Conservation (phyloP, 2,888 invertebrate species). For the Drosophila algonquin region DNA sequence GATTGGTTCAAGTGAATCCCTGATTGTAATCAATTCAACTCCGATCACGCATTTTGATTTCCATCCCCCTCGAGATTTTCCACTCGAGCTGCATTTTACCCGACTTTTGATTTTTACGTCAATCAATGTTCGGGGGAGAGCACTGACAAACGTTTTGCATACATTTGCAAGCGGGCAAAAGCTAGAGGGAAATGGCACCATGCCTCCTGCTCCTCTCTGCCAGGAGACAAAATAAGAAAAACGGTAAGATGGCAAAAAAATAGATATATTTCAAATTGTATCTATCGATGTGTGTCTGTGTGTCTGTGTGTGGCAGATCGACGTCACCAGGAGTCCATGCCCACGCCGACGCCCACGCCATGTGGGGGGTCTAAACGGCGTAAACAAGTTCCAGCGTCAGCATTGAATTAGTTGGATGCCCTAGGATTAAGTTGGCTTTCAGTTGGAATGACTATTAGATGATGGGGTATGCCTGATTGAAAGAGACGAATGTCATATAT, state of each 20-base stretch:
- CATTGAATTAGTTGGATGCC: conserved; percentile 10
- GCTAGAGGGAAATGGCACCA: background rate
- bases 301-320: conserved; percentile 14
- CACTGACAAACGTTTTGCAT: conserved; percentile 36
- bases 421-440: conserved; percentile 17
- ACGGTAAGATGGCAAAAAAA: background rate
- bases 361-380: conserved; percentile 12
- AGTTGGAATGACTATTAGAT: background rate
- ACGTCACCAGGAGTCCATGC: conserved; percentile 19
- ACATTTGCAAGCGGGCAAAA: conserved; percentile 31
- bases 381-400: conserved; percentile 43
- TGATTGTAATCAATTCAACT: background rate
- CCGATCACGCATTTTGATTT: conserved; percentile 13
- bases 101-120: conserved; percentile 47
- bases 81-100: conserved; percentile 18
- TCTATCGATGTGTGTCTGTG: conserved; percentile 4
- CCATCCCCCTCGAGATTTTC: conserved; percentile 7
- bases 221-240: background rate
- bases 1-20: conserved; percentile 5
- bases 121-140: conserved; percentile 30
- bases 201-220: background rate
- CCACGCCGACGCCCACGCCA: conserved; percentile 26
- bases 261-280: conserved; percentile 16
- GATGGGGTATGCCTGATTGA: background rate
- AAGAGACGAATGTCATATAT: background rate